Evolutionary conservation across 2,888 invertebrate species (phyloP).

Genomic region (Camponotus fellah): DNA sequence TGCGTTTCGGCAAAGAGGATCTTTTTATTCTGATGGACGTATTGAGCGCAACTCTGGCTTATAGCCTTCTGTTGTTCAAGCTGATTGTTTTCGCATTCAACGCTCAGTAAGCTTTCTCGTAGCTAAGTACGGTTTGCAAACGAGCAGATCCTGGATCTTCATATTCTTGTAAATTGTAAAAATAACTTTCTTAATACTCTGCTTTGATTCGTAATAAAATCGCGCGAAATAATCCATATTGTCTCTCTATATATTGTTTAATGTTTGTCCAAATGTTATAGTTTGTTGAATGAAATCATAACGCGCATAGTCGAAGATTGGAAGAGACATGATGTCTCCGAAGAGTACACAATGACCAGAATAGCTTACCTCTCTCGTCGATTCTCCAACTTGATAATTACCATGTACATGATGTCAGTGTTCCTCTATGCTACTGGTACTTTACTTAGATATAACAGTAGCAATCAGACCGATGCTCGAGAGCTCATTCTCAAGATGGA

Average conservation of each 20-base stretch:
- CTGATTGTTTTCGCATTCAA: slow-evolving; percentile 52
- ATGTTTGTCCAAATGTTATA: slow-evolving; percentile 25
- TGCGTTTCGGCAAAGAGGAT: slow-evolving; percentile 6
- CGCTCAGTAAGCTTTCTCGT: slow-evolving; percentile 45
- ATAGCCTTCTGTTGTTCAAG: slow-evolving; percentile 52
- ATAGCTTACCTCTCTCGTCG: slow-evolving; percentile 42
- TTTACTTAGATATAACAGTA: not conserved
- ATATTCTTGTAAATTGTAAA: not conserved
- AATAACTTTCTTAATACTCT: not conserved
- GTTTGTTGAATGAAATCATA: slow-evolving; percentile 50
- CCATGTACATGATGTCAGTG: not conserved
- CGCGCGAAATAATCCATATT: not conserved
- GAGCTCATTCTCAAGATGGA: slow-evolving; percentile 58
- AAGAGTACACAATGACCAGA: slow-evolving; percentile 45
- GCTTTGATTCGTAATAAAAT: not conserved
- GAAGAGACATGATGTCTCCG: slow-evolving; percentile 34
- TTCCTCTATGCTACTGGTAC: slow-evolving; percentile 34
- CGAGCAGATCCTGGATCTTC: too few species aligned
- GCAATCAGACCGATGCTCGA: not conserved
- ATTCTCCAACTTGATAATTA: slow-evolving; percentile 40
- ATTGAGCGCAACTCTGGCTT: slow-evolving; percentile 48
- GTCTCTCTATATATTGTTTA: too few species aligned
- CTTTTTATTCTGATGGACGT: slow-evolving; percentile 42
- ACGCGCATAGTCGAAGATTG: slow-evolving; percentile 53
- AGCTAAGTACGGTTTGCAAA: not conserved